These are phyloP conservation scores for Diachasma alloeum DNA, from an alignment of 1,140 invertebrate species.

Conservation along the genomic window DNA sequence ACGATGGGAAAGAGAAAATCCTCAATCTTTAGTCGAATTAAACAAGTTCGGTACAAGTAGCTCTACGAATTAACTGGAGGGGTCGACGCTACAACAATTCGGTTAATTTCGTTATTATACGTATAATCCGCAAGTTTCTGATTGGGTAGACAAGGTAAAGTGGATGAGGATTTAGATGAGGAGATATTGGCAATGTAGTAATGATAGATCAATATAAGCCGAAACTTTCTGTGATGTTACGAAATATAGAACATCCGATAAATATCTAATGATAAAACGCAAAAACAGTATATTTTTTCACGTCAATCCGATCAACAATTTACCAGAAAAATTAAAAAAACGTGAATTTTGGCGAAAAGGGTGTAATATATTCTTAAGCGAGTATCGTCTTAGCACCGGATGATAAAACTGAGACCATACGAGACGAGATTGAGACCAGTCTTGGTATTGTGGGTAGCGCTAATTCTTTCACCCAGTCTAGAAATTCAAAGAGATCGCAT, in stretches of 20 bases:
- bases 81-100: constrained; percentile 12
- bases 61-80: constrained; percentile 7
- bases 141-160: not conserved
- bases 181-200: not conserved
- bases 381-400: no score
- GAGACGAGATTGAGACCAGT: no score
- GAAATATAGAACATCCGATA: no score
- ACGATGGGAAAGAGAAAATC: not conserved
- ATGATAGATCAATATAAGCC: not conserved
- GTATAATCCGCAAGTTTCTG: not conserved
- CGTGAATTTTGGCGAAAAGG: no score
- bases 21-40: constrained; percentile 4
- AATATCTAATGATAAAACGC: no score
- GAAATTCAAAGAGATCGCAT: not conserved
- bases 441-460: no score
- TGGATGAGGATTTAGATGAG: not conserved
- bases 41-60: constrained; percentile 23
- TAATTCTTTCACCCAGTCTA: not conserved
- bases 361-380: no score
- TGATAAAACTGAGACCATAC: no score
- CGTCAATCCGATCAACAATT: no score
- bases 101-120: constrained; percentile 7
- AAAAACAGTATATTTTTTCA: no score
- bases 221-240: no score
- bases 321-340: no score